Base-by-base conservation (phyloP, 2,797 vertebrate genomes). In the Alcedo atthis region DNA sequence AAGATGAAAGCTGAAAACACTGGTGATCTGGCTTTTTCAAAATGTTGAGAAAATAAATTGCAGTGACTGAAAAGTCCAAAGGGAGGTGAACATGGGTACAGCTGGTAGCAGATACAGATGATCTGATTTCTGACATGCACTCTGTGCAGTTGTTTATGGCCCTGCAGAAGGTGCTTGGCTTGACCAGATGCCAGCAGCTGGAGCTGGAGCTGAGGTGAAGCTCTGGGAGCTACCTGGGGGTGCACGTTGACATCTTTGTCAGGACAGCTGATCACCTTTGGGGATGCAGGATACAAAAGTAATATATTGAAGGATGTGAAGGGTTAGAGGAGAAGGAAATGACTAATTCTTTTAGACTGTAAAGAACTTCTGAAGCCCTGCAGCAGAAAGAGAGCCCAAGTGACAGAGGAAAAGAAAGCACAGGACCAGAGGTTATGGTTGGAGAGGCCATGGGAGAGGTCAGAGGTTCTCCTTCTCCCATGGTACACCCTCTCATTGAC, bases 401-500 rank as follows among this genome's bases (percentile, higher is more conserved):
- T 7, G 10, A 10, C 46, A 69, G 43, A 80, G 9, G 24, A 68
- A 12, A 45, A 24, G 35, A 66, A 49, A 66, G 16, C 6, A 12
- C n/a, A 54, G 25, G 55, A 51, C 32, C 6, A 40, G 37, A 40
- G 37, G 6, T 40, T 14, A 40, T 40, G 37, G 37, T 40, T 40
- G 37, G 37, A 40, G 37, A 40, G 14, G 37, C 15, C 14, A 40
- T 40, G 37, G 37, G 37, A 40, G 37, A 40, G 15, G 14, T 40
- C 37, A 40, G 37, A 40, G 16, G 26, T 37, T 22, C 57, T 70
- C 12, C 0, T 14, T 45, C 30, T 49, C 14, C 35, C 37, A 12
- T 2, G 4, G 22, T 6, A 9, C 2, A 11, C 7, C 4, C 17
- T n/a, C 22, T 10, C 16, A 30, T 0, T 10, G 37, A 10, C 49